Evolutionary conservation across 2,888 invertebrate genomes (phyloP).

Genomic region (Luffia ferchaultella): DNA sequence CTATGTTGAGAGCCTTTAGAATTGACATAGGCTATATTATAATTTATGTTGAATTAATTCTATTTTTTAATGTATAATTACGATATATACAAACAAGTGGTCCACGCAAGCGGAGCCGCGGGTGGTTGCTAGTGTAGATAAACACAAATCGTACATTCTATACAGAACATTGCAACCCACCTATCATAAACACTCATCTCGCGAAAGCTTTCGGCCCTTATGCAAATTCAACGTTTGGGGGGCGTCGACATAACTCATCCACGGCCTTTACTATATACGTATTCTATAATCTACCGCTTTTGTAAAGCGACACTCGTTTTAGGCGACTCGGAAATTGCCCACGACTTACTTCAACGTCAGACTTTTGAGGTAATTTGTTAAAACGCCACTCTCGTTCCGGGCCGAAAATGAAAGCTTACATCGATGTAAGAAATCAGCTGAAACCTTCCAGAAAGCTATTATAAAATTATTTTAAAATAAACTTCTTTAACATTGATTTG

Average conservation of each 20-base stretch:
- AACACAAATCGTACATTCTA: background rate
- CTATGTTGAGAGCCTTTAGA: no score
- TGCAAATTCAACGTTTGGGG: constrained; percentile 50
- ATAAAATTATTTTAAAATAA: no score
- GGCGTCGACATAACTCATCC: constrained; percentile 4
- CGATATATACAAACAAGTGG: no score
- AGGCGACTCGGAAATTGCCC: constrained; percentile 51
- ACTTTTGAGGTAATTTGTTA: constrained; percentile 32
- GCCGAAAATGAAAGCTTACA: background rate
- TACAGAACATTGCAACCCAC: background rate
- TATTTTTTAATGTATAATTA: no score
- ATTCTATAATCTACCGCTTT: constrained; percentile 38
- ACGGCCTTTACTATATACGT: no score
- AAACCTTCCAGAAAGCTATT: no score
- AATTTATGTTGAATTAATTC: no score
- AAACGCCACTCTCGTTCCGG: constrained; percentile 16
- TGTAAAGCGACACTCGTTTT: constrained; percentile 51
- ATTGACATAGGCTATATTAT: no score
- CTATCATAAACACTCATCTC: constrained; percentile 33
- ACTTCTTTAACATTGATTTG: no score
- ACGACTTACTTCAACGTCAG: constrained; percentile 13
- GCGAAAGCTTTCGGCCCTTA: constrained; percentile 46
- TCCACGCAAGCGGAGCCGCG: background rate
- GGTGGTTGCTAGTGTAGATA: no score
- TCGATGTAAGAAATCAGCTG: no score